A percentile compares a stretch with the other conserved stretches of the same genome.
phyloP scores from a whole-genome alignment of 2,888 invertebrate species.

The Hypercompe scribonia region DNA sequence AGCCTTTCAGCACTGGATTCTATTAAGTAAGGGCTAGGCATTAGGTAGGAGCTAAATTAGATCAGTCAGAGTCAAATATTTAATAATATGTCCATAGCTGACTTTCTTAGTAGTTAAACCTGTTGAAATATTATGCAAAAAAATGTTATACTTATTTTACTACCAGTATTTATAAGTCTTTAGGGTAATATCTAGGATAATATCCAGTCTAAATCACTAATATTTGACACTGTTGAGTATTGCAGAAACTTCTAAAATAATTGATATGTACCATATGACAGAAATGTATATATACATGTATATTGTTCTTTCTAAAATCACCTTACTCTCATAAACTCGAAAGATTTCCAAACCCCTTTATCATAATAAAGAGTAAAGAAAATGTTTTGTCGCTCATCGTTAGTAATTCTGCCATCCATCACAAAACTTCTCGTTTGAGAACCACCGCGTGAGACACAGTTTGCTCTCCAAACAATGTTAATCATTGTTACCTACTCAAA shows the following conservation, averaged over 20 bases:
- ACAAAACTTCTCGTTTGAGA: slow-evolving; percentile 36
- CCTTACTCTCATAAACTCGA: background rate
- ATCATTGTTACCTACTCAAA: slow-evolving; percentile 36
- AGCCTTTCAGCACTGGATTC: background rate
- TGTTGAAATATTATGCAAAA: background rate
- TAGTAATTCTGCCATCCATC: slow-evolving; percentile 37
- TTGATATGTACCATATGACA: too few relatives aligned
- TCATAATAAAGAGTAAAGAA: slow-evolving; percentile 8
- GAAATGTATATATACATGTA: too few relatives aligned
- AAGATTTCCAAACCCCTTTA: slow-evolving; percentile 10
- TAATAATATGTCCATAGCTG: background rate
- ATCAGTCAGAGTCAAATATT: background rate
- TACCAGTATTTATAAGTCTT: background rate
- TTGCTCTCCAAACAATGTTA: slow-evolving; percentile 47
- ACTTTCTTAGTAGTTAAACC: background rate
- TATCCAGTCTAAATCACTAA: too few relatives aligned
- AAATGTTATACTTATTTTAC: background rate
- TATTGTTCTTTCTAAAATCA: background rate
- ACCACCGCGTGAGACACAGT: slow-evolving; percentile 38
- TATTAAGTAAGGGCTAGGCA: too few relatives aligned
- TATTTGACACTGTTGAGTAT: background rate
- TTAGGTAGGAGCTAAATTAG: background rate
- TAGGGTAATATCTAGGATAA: too few relatives aligned
- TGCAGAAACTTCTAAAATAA: too few relatives aligned
- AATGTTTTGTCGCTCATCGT: slow-evolving; percentile 28